phyloP scores from a whole-genome alignment of 2,113 vertebrate species.

The Rhynchomys soricoides region DNA sequence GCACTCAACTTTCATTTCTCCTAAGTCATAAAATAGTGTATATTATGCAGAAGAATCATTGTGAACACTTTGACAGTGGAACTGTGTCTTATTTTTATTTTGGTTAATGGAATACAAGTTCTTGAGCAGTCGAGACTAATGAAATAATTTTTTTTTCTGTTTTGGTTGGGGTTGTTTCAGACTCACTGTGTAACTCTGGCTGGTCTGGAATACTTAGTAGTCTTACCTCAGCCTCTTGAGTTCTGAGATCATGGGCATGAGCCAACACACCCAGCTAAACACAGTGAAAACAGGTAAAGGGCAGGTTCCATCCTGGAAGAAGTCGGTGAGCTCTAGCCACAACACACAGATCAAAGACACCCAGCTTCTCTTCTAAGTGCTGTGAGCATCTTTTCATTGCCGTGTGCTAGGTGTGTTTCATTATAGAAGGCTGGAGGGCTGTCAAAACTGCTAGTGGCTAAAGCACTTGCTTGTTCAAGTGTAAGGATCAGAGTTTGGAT shows the following conservation, averaged over 20 bases:
- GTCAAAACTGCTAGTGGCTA: neutral
- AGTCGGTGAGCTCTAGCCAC: neutral
- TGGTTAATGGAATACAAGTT: neutral
- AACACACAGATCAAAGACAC: neutral
- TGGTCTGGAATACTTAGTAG: neutral
- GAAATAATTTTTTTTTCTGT: constrained; percentile 48
- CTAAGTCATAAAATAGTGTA: constrained; percentile 34
- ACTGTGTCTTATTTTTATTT: constrained; percentile 35
- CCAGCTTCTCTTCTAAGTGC: neutral
- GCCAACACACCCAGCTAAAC: neutral
- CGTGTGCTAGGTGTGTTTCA: constrained; percentile 4
- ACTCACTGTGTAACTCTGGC: neutral
- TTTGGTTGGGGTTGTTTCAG: neutral
- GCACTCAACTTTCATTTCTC: neutral
- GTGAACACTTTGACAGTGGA: neutral
- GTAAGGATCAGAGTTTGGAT: neutral
- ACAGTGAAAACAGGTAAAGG: constrained; percentile 22
- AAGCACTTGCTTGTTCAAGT: too few relatives aligned
- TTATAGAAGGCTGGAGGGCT: constrained; percentile 21
- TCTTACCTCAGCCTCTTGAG: neutral
- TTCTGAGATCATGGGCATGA: neutral
- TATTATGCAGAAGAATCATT: constrained; percentile 19
- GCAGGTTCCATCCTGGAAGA: neutral
- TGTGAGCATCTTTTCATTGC: neutral
- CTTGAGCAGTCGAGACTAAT: constrained; percentile 21